A percentile compares a stretch with the other conserved stretches of the same genome.
phyloP scores from a whole-genome alignment of 2,888 invertebrate species.

The Syrista parreyssii region DNA sequence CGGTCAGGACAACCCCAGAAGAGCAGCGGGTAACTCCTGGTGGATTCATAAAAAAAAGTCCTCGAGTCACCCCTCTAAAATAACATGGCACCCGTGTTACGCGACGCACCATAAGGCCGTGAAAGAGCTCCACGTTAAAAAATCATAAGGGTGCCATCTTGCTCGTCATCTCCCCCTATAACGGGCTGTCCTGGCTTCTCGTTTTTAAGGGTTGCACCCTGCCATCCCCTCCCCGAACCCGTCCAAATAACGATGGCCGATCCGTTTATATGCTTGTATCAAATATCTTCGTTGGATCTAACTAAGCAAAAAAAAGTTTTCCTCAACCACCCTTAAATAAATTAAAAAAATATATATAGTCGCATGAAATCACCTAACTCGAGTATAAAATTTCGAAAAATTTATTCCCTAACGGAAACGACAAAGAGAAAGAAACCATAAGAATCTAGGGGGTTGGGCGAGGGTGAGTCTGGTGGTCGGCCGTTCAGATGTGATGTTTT shows the following conservation, averaged over 20 bases:
- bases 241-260: too few relatives aligned
- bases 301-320: too few relatives aligned
- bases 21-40: constrained; percentile 27
- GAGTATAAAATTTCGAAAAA: too few relatives aligned
- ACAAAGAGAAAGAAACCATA: neutral
- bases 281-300: too few relatives aligned
- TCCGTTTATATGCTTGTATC: too few relatives aligned
- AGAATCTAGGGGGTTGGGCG: neutral
- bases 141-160: constrained; percentile 51
- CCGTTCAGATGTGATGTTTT: constrained; percentile 50
- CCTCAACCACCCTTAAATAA: too few relatives aligned
- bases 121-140: constrained; percentile 50
- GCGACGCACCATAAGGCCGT: constrained; percentile 44
- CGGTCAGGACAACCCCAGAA: too few relatives aligned
- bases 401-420: too few relatives aligned
- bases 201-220: constrained; percentile 1
- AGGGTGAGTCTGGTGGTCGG: constrained; percentile 27
- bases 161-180: constrained; percentile 32
- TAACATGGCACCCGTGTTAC: constrained; percentile 38
- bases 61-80: constrained; percentile 52
- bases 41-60: constrained; percentile 49
- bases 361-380: too few relatives aligned
- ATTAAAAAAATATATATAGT: too few relatives aligned
- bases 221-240: neutral
- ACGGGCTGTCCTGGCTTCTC: neutral